Percentiles rank a stretch among this genome's conserved stretches.
Conservation (phyloP, 1,140 invertebrate genomes). For the Diachasma alloeum region DNA sequence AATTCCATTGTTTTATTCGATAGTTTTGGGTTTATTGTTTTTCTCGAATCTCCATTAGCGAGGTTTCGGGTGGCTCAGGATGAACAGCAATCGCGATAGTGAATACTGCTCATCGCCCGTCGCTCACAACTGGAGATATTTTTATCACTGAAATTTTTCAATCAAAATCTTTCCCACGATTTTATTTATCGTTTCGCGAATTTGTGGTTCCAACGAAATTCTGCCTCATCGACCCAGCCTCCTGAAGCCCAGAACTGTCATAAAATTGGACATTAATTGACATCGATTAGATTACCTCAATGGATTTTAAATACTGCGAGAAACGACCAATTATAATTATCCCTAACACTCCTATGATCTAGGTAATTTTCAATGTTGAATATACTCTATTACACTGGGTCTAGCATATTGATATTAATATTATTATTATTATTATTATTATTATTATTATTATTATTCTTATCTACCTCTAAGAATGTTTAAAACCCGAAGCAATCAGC, state of each 20-base stretch:
- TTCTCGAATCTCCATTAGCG: neutral
- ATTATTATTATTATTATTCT: too few relatives aligned
- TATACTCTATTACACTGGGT: neutral
- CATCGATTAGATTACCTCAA: neutral
- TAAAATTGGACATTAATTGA: neutral
- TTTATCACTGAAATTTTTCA: constrained; percentile 20
- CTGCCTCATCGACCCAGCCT: constrained; percentile 40
- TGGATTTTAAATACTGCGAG: neutral
- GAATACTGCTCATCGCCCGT: constrained; percentile 30
- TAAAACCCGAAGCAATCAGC: neutral
- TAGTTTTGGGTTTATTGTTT: neutral
- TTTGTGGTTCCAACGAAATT: constrained; percentile 25
- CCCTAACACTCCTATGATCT: neutral
- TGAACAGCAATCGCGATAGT: neutral
- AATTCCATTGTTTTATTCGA: constrained; percentile 27
- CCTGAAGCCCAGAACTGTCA: constrained; percentile 21
- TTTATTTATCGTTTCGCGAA: neutral
- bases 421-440: neutral
- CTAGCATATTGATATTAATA: too few relatives aligned
- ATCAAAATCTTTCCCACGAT: neutral
- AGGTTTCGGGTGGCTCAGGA: constrained; percentile 42
- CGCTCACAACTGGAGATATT: constrained; percentile 26
- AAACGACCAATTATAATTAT: neutral
- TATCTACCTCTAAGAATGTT: too few relatives aligned
- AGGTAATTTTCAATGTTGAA: neutral